These are phyloP conservation scores for Melieria crassipennis DNA, from an alignment of 2,888 invertebrate species.

Conservation along the genomic window DNA sequence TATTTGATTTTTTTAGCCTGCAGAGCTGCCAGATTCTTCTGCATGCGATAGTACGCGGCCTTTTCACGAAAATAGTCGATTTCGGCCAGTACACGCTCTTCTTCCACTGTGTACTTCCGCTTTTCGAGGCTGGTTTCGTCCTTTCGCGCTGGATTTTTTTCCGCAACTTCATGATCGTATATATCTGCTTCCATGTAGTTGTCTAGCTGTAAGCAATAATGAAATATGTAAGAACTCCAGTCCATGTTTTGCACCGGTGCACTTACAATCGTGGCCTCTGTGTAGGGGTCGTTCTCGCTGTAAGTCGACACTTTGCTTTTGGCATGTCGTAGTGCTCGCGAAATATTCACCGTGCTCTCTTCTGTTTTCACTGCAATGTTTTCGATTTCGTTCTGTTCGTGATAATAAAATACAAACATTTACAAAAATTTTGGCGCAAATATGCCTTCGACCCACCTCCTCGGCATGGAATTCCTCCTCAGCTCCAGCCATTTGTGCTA, in stretches of 20 bases:
- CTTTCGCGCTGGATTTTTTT: conserved; percentile 20
- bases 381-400: conserved; percentile 24
- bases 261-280: conserved; percentile 27
- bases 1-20: conserved; percentile 51
- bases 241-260: neutral
- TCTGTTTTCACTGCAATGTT: conserved; percentile 33
- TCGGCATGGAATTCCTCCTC: neutral
- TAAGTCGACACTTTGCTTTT: conserved; percentile 17
- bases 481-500: too few species aligned
- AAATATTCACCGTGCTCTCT: conserved; percentile 10
- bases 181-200: too few species aligned
- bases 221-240: too few species aligned
- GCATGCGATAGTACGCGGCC: conserved; percentile 55
- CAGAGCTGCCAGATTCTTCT: conserved; percentile 53
- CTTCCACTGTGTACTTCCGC: conserved; percentile 39
- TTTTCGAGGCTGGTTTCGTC: conserved; percentile 8
- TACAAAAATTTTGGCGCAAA: too few species aligned
- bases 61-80: conserved; percentile 56
- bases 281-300: conserved; percentile 34
- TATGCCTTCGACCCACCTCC: too few species aligned
- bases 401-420: neutral
- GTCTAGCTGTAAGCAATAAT: too few species aligned
- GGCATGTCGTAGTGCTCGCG: neutral
- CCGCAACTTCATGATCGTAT: too few species aligned
- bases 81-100: conserved; percentile 53